Base-by-base conservation (phyloP, 2,888 invertebrate species). In the Philereme transversata region DNA sequence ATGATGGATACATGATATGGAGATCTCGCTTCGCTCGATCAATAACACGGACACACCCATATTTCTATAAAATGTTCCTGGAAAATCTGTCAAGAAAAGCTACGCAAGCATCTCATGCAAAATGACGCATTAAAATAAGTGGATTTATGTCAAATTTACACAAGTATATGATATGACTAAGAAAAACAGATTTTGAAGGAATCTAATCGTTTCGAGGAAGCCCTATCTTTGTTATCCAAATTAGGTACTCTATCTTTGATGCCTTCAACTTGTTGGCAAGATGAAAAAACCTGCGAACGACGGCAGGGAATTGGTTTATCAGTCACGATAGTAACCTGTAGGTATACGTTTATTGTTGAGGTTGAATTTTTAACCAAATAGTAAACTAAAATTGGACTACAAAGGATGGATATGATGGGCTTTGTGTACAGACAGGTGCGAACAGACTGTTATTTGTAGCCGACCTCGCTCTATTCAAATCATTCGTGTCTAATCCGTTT, bases 231-330 rank as follows among this genome's bases (percentile, higher is more conserved):
- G 48, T 48, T 48, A 48, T 48, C 5, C 8, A 48, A 48, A 48
- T n/a, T 48, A 8, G n/a, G 22, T 4, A n/a, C n/a, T n/a, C 4
- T n/a, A 48, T 48, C 48, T 0, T 35, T 40, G 6, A 40, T 40
- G 7, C 4, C 22, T 46, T n/a, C 34, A 34, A 33, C 36, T n/a
- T 36, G 10, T 10, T 38, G 36, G 0, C 22, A 8, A 46, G 48
- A 22, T 22, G 22, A 22, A 48, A 53, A 46, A 51, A 53, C 45
- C 65, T 67, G 67, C 34, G 44, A 46, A 22, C 46, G 67, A 54
- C 60, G 59, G 54, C 22, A 36, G 33, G 48, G 65, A 65, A 63
- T 67, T 65, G 60, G 40, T 57, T 64, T 58, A 50, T 57, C 35
- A 44, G 5, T 46, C 46, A 46, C 45, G 48, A 52, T 52, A 47